Conservation (phyloP, 2,797 vertebrate genomes). For the Okamejei kenojei region DNA sequence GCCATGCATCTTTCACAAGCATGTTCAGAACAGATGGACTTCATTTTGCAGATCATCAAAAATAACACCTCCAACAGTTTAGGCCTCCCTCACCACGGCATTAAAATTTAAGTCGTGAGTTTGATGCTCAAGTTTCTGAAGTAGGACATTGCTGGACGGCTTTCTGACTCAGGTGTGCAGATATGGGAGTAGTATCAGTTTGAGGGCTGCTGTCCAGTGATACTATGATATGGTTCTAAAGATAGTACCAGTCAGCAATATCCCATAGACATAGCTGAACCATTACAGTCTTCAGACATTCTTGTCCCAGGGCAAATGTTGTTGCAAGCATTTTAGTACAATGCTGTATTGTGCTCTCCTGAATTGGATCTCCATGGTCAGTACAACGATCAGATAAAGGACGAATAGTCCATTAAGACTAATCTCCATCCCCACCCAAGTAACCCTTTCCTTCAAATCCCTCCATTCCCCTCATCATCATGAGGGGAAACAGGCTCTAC, state of each 20-base stretch:
- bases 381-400: background rate
- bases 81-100: no score
- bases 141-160: no score
- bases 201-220: background rate
- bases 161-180: background rate
- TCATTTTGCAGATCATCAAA: no score
- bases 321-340: background rate
- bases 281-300: background rate
- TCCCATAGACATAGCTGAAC: background rate
- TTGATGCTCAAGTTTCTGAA: no score
- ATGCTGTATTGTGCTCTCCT: background rate
- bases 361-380: background rate
- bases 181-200: background rate
- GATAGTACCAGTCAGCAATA: no score
- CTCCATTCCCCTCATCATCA: background rate
- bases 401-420: background rate
- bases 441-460: background rate
- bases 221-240: no score
- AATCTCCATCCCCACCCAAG: background rate
- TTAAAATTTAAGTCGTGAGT: no score
- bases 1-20: no score
- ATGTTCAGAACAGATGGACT: no score
- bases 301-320: background rate
- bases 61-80: no score
- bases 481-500: no score